Base-by-base conservation (phyloP, 2,797 vertebrate genomes). In the Melanotaenia parkinsoni region DNA sequence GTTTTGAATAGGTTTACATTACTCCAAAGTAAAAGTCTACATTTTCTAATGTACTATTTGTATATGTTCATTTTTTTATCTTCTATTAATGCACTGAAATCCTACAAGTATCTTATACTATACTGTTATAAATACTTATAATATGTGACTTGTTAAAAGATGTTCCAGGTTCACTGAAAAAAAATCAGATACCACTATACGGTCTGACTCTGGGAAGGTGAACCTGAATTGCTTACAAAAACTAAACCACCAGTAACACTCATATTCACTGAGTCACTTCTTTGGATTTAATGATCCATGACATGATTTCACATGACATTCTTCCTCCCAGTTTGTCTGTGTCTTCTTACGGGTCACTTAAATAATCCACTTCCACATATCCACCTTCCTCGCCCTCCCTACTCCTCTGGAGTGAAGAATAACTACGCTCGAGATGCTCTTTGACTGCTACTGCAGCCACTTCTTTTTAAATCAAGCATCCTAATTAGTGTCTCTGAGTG, bases 401-500 rank as follows among this genome's bases (percentile, higher is more conserved):
- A 28, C 51, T 77, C 68, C 63, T 61, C 64, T 63, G 1, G 0
- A 76, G 70, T 3, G 5, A 69, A 75, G 47, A 70, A 67, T 65
- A 75, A 80, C 76, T 67, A 69, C 73, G 70, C 81, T 80, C 61
- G 54, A 85, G 86, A 76, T 77, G 77, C 66, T 81, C 63, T 87
- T 84, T 90, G 91, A 92, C 92, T 91, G 84, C 81, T 68, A 86
- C 88, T 54, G 30, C 90, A 82, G 79, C 72, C 79, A n/a, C 83
- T 73, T 86, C 85, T 78, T 76, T 78, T 84, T 78, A 83, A 87
- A 89, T 85, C 37, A 72, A 51, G 86, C 70, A 12, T 89, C 84
- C 89, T 93, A 93, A 93, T 94, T 93, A 93, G 86, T 53, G 80
- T 57, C 74, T 89, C 83, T 87, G 88, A 91, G 84, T 84, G 85